phyloP scores from a whole-genome alignment of 2,888 invertebrate genomes.

The Scrobipalpa costella region DNA sequence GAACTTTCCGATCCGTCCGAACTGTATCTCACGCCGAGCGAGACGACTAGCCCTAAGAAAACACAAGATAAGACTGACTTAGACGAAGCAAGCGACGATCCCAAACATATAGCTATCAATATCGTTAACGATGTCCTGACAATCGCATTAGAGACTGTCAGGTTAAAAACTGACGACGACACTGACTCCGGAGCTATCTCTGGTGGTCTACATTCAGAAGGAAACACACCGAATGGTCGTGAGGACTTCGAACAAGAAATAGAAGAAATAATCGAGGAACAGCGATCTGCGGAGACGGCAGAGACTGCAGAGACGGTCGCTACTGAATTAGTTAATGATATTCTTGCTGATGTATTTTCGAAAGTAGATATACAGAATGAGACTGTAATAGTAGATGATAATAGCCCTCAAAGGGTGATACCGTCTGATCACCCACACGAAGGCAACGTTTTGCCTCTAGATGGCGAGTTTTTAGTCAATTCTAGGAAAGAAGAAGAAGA shows the following conservation, averaged over 20 bases:
- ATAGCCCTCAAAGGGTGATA: slow-evolving; percentile 59
- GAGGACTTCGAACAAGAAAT: slow-evolving; percentile 73
- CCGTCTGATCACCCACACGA: slow-evolving; percentile 67
- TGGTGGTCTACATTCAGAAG: slow-evolving; percentile 70
- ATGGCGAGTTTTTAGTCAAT: slow-evolving; percentile 71
- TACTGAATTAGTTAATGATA: slow-evolving; percentile 62
- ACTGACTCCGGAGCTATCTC: slow-evolving; percentile 76
- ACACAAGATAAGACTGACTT: slow-evolving; percentile 69
- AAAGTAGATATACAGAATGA: slow-evolving; percentile 46
- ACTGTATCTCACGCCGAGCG: slow-evolving; percentile 85
- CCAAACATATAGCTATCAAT: slow-evolving; percentile 69
- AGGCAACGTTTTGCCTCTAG: slow-evolving; percentile 70
- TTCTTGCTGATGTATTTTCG: slow-evolving; percentile 56
- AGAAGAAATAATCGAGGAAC: slow-evolving; percentile 65
- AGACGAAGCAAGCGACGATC: slow-evolving; percentile 61
- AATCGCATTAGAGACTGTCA: slow-evolving; percentile 70
- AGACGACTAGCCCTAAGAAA: slow-evolving; percentile 78
- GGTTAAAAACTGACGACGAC: slow-evolving; percentile 70
- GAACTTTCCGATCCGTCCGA: slow-evolving; percentile 86
- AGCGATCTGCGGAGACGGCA: slow-evolving; percentile 38
- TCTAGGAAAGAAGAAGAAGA: slow-evolving; percentile 54
- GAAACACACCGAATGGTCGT: slow-evolving; percentile 72
- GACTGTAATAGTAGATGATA: slow-evolving; percentile 35
- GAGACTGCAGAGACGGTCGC: slow-evolving; percentile 62
- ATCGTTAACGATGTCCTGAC: slow-evolving; percentile 77